Evolutionary conservation across 2,888 invertebrate genomes (phyloP).

Genomic region (Chymomyza procnemis): DNA sequence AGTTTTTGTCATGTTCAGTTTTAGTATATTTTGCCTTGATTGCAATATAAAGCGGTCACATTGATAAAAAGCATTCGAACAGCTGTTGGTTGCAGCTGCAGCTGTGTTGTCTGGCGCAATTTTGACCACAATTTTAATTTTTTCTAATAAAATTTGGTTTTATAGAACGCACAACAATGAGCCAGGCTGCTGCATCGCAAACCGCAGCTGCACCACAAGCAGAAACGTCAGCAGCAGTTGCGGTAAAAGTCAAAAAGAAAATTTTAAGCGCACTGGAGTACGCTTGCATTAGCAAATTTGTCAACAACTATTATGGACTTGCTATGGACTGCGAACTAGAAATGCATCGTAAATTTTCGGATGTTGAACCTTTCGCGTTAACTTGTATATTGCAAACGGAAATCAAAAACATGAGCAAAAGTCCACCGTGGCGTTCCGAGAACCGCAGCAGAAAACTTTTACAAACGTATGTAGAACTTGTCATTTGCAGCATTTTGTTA

Average conservation of each 20-base stretch:
- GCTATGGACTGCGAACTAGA: constrained; percentile 82
- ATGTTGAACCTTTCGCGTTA: constrained; percentile 82
- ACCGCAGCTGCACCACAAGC: background rate
- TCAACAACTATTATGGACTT: constrained; percentile 81
- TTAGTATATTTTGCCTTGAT: background rate
- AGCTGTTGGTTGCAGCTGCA: background rate
- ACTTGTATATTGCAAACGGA: constrained; percentile 85
- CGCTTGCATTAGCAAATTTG: constrained; percentile 77
- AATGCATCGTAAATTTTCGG: constrained; percentile 80
- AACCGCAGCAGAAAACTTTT: constrained; percentile 81
- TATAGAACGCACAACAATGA: background rate
- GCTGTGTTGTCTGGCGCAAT: background rate
- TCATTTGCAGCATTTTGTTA: background rate
- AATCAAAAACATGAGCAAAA: constrained; percentile 83
- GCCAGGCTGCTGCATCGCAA: background rate
- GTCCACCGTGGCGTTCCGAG: constrained; percentile 82
- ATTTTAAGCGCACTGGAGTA: constrained; percentile 61
- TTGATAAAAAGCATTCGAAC: background rate
- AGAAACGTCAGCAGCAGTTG: background rate
- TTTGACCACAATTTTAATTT: background rate
- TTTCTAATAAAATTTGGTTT: constrained; percentile 18
- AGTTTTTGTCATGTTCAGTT: background rate
- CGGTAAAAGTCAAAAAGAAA: constrained; percentile 39
- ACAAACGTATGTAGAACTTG: constrained; percentile 52
- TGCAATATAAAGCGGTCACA: background rate